Evolutionary conservation across 1,140 invertebrate species (phyloP), one percentile per base, ranked within the genome.

Genomic region (Archivesica marissinica): DNA sequence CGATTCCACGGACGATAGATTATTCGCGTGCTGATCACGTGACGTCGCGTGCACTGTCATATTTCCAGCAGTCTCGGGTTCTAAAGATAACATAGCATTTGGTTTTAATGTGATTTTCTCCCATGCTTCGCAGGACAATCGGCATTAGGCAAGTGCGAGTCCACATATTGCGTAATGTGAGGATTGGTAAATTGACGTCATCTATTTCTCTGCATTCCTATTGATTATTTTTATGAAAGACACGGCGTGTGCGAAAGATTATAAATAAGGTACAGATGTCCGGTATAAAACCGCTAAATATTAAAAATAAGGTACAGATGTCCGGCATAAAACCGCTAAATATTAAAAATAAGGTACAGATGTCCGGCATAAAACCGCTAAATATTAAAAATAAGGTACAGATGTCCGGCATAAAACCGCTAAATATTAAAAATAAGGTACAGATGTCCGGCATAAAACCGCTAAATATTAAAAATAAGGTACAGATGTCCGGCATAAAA

Each of bases 21-120:
- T 30, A 23, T 2, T 28, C 41, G 56, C 70, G 80, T 83, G 80
- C 64, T n/a, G 11, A 4, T 74, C 80, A 83, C 80, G 68, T 75
- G 80, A 38, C 35, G 47, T 39, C 80, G 61, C 68, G 80, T 83
- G 80, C 23, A 7, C 25, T 47, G 68, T 72, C 64, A 64, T 23
- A 83, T 61, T 74, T 38, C 25, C 9, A 38, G 30, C 80, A 41
- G 50, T 83, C 70, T 83, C 56, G 70, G 80, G 74, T 75, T 83
- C 80, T 54, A 74, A 83, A 75, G 80, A 83, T 83, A 83, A 75
- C 80, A 83, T 54, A 83, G 75, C 80, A 83, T 83, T 83, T 83
- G 80, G 68, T 54, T 83, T 83, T 74, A 83, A 83, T 83, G 68
- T 59, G 80, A 83, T 33, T 59, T 74, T 74, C 56, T 83, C 80